Evolutionary conservation across 2,113 vertebrate genomes (phyloP), one percentile per base, ranked within the genome.

Genomic region (Nothobranchius furzeri): DNA sequence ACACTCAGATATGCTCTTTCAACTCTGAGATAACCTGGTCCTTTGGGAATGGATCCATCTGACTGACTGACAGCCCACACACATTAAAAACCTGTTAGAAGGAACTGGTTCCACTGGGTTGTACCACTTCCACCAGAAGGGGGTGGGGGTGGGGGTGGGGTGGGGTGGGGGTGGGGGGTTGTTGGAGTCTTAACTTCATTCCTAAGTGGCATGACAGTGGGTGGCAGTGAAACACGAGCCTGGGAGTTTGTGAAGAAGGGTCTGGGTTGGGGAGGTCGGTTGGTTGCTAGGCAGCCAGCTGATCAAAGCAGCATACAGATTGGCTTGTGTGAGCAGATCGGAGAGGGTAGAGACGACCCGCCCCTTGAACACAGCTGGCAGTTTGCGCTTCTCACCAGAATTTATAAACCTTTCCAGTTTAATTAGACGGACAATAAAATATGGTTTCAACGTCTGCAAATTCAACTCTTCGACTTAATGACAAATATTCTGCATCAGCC

Each of bases 211-310:
- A 79, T 80, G 62, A 81, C 42, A 49, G 79, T 79, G 85, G 83
- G 79, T 68, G 70, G 83, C 24, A 45, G 67, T 83, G 85, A 86
- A 90, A 87, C 79, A 73, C 2, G 79, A 88, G 76, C 76, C 43
- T 36, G 63, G 60, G 70, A 76, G 84, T 68, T 36, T 40, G 48
- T 68, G 50, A 73, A 73, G 59, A 46, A 72, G 56, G 67, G 76
- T 74, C 80, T 13, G 3, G 51, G 71, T 45, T 51, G 20, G 56
- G 43, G 61, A 65, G 47, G 73, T 55, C 0, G 37, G 37, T 9
- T 68, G 75, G 85, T 87, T 90, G 88, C 85, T 85, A 85, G 66
- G 86, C 79, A 84, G 70, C 86, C 36, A 3, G 42, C 48, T 11
- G 36, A 63, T 81, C 81, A 45, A 60, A 70, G 57, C 35, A 37